Evolutionary conservation across 2,113 vertebrate species (phyloP).

Genomic region (Chaetura pelagica): DNA sequence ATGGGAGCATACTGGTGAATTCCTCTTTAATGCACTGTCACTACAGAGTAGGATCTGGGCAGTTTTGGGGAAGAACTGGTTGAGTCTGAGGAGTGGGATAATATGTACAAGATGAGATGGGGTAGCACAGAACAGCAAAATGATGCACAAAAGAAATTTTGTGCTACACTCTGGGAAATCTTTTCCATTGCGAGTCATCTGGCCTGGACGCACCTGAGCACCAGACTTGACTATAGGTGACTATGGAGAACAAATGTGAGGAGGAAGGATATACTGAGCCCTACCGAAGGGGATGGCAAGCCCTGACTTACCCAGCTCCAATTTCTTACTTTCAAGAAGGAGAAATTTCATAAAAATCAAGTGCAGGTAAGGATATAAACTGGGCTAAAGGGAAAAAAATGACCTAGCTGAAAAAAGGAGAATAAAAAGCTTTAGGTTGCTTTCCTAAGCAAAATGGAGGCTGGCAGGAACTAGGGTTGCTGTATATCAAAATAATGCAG

Average conservation of each 20-base stretch:
- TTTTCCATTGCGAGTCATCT: background rate
- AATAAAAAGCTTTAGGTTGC: background rate
- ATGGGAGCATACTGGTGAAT: background rate
- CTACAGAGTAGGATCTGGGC: fast-evolving
- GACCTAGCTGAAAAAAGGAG: background rate
- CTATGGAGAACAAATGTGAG: fast-evolving
- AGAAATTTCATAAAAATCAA: background rate
- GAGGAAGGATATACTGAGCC: background rate
- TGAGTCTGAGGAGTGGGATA: background rate
- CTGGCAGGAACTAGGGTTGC: background rate
- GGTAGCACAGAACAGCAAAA: background rate
- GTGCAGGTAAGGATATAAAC: background rate
- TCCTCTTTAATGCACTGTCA: background rate
- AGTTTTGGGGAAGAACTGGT: background rate
- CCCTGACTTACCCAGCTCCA: background rate
- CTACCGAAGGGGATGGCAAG: background rate
- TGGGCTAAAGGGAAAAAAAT: background rate
- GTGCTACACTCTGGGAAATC: background rate
- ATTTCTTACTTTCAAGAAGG: background rate
- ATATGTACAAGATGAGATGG: background rate
- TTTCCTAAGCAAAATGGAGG: background rate
- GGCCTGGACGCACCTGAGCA: background rate
- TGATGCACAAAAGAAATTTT: background rate
- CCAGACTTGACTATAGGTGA: background rate
- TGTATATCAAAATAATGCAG: background rate